Conservation (phyloP, 1,140 invertebrate species). For the Nasonia vitripennis region DNA sequence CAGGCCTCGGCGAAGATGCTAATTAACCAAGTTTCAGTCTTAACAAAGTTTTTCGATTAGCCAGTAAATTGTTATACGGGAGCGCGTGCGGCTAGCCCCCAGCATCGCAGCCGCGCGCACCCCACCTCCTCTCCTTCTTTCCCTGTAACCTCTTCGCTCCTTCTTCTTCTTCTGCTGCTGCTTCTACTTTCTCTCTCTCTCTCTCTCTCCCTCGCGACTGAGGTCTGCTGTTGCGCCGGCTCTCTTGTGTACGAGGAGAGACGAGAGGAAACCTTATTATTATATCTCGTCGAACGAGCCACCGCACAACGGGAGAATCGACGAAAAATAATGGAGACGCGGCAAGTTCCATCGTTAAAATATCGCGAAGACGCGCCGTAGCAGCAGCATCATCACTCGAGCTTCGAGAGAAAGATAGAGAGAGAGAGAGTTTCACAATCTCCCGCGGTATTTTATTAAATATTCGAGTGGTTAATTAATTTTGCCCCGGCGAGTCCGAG, state of each 20-base stretch:
- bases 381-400: not conserved
- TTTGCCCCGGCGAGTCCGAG: not conserved
- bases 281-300: constrained; percentile 61
- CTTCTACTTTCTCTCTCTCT: not conserved
- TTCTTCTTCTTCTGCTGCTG: not conserved
- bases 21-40: constrained; percentile 71
- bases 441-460: constrained; percentile 34
- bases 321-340: constrained; percentile 63
- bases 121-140: not conserved
- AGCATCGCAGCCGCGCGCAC: not conserved
- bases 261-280: constrained; percentile 56
- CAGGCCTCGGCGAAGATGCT: constrained; percentile 64
- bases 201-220: not conserved
- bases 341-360: constrained; percentile 66
- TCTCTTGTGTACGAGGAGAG: constrained; percentile 15
- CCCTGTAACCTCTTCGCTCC: constrained; percentile 5
- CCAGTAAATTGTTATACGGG: constrained; percentile 68
- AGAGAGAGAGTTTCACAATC: not conserved
- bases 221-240: not conserved
- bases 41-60: constrained; percentile 72
- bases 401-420: not conserved
- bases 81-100: constrained; percentile 43
- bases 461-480: constrained; percentile 35
- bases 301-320: constrained; percentile 57
- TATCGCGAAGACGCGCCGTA: constrained; percentile 2